Percentiles rank a stretch among this genome's conserved stretches.
These are phyloP conservation scores for Nyctibius bracteatus DNA, from an alignment of 2,113 vertebrate species.

Conservation along the genomic window DNA sequence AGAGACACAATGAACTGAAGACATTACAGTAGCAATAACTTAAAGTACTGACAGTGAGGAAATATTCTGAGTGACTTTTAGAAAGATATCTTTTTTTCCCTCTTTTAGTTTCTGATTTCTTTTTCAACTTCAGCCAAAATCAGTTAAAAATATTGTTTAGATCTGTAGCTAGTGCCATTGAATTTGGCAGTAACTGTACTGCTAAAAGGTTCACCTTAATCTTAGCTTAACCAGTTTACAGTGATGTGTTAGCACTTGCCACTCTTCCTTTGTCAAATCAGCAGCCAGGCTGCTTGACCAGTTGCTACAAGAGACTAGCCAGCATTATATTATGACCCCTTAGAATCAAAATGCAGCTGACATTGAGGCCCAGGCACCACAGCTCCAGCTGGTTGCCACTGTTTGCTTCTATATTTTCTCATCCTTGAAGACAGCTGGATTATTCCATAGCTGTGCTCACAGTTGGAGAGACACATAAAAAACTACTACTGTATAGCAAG, in stretches of 20 bases:
- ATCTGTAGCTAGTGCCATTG: not conserved
- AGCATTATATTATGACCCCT: not conserved
- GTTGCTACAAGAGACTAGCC: not conserved
- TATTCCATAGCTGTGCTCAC: not conserved
- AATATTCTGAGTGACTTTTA: not conserved
- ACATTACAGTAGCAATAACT: not conserved
- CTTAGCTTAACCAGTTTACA: not conserved
- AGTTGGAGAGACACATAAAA: not conserved
- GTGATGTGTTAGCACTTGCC: not conserved
- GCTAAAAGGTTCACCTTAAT: not conserved
- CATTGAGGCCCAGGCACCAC: not conserved
- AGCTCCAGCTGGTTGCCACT: not conserved
- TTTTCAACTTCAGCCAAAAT: not conserved
- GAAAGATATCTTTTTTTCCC: accelerated
- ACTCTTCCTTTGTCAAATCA: not conserved
- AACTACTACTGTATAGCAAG: not conserved
- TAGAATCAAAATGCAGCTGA: not conserved
- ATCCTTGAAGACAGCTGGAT: not conserved
- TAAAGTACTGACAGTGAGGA: not conserved
- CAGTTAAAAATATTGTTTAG: not conserved
- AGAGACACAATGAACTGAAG: not conserved
- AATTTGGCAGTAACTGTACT: not conserved
- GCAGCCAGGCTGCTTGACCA: not conserved
- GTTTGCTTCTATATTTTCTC: not conserved
- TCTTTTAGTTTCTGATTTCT: not conserved